Percentiles rank a stretch among this genome's conserved stretches.
phyloP scores from a whole-genome alignment of 2,888 invertebrate species.

The Rhagonycha fulva region DNA sequence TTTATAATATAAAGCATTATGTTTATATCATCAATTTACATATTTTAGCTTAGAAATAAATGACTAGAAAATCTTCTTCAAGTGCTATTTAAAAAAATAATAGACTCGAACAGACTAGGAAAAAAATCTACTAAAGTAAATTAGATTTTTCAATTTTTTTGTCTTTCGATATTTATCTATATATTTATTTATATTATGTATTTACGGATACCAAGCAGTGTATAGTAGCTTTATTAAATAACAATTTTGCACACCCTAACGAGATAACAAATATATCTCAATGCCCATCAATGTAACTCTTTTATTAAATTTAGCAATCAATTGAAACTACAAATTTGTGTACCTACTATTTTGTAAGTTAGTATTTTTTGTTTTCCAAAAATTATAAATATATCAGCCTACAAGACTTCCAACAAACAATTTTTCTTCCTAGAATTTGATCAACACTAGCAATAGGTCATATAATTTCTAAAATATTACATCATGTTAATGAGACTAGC shows the following conservation, averaged over 20 bases:
- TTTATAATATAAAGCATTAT: slow-evolving; percentile 18
- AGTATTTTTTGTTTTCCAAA: background rate
- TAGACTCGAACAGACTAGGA: slow-evolving; percentile 25
- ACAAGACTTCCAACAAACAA: background rate
- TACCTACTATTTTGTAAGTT: slow-evolving; percentile 4
- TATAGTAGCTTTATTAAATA: slow-evolving; percentile 13
- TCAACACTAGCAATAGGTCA: background rate
- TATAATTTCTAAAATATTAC: background rate
- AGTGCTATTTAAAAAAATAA: slow-evolving; percentile 24
- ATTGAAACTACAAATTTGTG: slow-evolving; percentile 10
- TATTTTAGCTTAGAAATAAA: slow-evolving; percentile 16
- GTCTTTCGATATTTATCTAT: slow-evolving; percentile 4
- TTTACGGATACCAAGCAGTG: slow-evolving; percentile 17
- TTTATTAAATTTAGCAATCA: background rate
- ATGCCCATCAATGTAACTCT: background rate
- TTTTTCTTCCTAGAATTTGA: background rate
- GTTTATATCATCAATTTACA: slow-evolving; percentile 15
- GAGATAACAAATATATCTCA: slow-evolving; percentile 1
- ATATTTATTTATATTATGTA: slow-evolving; percentile 13
- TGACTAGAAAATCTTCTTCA: slow-evolving; percentile 25
- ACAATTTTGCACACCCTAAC: slow-evolving; percentile 2
- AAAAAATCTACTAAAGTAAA: slow-evolving; percentile 15
- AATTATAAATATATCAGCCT: slow-evolving; percentile 7
- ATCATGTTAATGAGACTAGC: background rate
- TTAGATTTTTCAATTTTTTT: slow-evolving; percentile 7